Conservation (phyloP, 1,140 invertebrate species). For the Drosophila punjabiensis region DNA sequence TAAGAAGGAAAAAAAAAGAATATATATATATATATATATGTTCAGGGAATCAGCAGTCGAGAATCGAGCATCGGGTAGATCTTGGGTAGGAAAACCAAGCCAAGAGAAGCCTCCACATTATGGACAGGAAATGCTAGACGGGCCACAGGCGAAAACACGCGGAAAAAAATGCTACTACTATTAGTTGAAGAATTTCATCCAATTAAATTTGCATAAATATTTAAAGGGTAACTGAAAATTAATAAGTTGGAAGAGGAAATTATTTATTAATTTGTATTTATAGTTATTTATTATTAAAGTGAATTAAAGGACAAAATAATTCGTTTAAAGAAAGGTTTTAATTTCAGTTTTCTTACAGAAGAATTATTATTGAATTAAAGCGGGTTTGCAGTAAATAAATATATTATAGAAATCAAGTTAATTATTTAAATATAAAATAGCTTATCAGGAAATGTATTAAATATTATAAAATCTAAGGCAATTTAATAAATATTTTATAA, state of each 20-base stretch:
- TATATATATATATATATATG: not conserved
- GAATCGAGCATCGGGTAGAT: constrained; percentile 4
- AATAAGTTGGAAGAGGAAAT: not conserved
- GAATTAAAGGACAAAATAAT: not conserved
- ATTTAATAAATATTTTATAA: too few relatives aligned
- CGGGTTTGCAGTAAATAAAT: not conserved
- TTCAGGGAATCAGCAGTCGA: not conserved
- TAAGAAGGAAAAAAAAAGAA: not conserved
- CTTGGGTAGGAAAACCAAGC: constrained; percentile 7
- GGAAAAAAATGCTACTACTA: constrained; percentile 15
- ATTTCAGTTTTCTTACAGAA: not conserved
- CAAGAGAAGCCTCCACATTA: constrained; percentile 40
- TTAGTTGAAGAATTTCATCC: constrained; percentile 11
- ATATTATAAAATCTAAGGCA: too few relatives aligned
- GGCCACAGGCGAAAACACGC: constrained; percentile 27
- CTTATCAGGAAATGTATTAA: too few relatives aligned
- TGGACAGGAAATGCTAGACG: constrained; percentile 68
- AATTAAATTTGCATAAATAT: constrained; percentile 33
- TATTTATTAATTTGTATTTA: not conserved
- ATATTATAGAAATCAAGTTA: not conserved
- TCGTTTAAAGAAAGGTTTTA: not conserved
- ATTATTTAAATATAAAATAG: too few relatives aligned
- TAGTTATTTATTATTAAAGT: not conserved
- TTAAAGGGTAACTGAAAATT: not conserved
- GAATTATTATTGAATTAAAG: too few relatives aligned